These are phyloP conservation scores for Mohoua ochrocephala DNA, from an alignment of 2,113 vertebrate species.

Conservation along the genomic window DNA sequence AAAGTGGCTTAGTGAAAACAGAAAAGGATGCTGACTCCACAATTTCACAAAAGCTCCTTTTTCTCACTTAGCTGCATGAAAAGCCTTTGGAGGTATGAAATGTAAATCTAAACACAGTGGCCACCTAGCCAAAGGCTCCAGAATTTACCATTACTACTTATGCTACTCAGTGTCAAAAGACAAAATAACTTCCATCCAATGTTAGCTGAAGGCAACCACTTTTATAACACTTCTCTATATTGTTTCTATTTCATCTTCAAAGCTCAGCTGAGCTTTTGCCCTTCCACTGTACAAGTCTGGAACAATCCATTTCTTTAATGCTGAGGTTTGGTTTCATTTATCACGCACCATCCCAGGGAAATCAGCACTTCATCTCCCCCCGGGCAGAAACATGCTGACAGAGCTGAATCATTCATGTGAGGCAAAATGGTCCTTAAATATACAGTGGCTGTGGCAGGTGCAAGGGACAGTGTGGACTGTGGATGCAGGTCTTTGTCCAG, in stretches of 20 bases:
- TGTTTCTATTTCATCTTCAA: neutral
- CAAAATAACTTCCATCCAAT: neutral
- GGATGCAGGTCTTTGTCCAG: neutral
- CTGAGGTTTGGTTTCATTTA: neutral
- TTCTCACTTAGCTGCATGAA: neutral
- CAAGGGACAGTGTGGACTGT: neutral
- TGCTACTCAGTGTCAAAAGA: neutral
- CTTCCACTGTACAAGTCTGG: neutral
- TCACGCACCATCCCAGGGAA: neutral
- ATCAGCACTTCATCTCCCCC: neutral
- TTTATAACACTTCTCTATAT: neutral
- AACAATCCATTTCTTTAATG: neutral
- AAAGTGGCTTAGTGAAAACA: neutral
- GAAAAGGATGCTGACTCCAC: neutral
- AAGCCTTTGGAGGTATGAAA: neutral
- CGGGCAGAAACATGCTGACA: neutral
- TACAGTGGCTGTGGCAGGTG: neutral
- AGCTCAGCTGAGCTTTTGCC: neutral
- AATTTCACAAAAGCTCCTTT: neutral
- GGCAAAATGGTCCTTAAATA: neutral
- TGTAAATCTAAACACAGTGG: neutral
- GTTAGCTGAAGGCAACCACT: neutral
- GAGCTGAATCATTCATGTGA: neutral
- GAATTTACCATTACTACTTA: neutral
- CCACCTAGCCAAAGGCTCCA: neutral